phyloP scores from a whole-genome alignment of 1,140 invertebrate genomes.

The Hycleus cichorii region DNA sequence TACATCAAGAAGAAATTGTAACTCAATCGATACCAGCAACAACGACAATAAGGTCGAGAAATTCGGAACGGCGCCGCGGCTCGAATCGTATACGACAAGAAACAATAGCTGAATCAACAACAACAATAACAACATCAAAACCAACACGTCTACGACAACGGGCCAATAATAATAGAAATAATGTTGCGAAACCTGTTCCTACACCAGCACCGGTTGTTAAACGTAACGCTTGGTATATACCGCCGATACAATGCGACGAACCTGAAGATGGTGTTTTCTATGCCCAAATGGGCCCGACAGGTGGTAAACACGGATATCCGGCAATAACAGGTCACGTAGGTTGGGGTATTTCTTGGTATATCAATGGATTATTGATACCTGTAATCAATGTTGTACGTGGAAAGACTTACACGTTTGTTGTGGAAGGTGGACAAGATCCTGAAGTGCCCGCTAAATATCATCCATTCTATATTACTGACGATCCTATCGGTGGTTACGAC shows the following conservation, averaged over 20 bases:
- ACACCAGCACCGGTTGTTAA: conserved; percentile 55
- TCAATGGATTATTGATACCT: conserved; percentile 88
- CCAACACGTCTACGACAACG: conserved; percentile 11
- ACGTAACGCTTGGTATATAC: conserved; percentile 70
- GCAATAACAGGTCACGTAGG: conserved; percentile 89
- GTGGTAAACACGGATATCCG: conserved; percentile 76
- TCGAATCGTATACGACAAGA: not conserved
- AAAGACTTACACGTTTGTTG: conserved; percentile 82
- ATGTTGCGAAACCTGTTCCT: conserved; percentile 42
- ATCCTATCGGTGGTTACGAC: conserved; percentile 81
- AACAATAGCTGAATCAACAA: conserved; percentile 16
- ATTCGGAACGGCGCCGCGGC: conserved; percentile 17
- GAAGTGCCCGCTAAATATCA: conserved; percentile 77
- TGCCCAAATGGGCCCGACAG: conserved; percentile 85
- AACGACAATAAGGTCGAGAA: conserved; percentile 9
- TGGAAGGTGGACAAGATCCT: conserved; percentile 78
- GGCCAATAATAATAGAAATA: not conserved
- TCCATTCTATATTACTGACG: conserved; percentile 93
- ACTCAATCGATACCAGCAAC: not conserved
- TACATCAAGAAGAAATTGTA: not conserved
- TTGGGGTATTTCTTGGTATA: conserved; percentile 93
- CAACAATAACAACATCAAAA: conserved; percentile 4
- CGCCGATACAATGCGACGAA: conserved; percentile 79
- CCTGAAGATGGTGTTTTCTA: conserved; percentile 85
- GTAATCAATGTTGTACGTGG: conserved; percentile 88